These are phyloP conservation scores for Stomorhina lunata DNA, from an alignment of 2,888 invertebrate genomes.

Conservation along the genomic window DNA sequence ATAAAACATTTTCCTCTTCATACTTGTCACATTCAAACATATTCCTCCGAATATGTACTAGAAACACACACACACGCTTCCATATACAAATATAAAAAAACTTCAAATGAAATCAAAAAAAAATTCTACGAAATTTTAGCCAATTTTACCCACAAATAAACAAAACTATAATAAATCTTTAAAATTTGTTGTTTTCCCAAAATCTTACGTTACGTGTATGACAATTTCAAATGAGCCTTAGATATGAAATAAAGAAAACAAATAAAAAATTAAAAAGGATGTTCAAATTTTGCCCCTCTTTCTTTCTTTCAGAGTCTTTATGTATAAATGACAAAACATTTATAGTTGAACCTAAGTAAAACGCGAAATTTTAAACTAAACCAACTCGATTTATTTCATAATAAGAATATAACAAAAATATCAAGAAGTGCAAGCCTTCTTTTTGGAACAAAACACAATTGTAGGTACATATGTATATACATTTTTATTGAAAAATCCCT, in stretches of 20 bases:
- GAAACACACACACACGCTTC: neutral
- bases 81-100: neutral
- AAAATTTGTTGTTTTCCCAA: neutral
- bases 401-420: too few relatives aligned
- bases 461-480: too few relatives aligned
- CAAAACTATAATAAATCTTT: neutral
- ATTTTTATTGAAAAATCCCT: too few relatives aligned
- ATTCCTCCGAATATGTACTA: too few relatives aligned
- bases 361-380: neutral
- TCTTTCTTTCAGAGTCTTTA: neutral
- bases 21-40: neutral
- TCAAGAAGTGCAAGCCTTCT: too few relatives aligned
- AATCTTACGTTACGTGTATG: neutral
- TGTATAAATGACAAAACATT: neutral
- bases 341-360: neutral
- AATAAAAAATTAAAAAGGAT: neutral
- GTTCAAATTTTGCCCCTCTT: neutral
- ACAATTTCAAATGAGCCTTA: neutral
- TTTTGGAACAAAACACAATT: too few relatives aligned
- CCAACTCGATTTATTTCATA: too few relatives aligned
- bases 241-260: neutral
- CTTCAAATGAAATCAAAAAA: neutral
- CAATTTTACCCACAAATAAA: neutral
- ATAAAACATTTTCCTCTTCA: slow-evolving; percentile 26
- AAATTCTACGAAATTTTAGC: neutral